Evolutionary conservation across 1,140 invertebrate genomes (phyloP).

Genomic region (Ips nitidus): DNA sequence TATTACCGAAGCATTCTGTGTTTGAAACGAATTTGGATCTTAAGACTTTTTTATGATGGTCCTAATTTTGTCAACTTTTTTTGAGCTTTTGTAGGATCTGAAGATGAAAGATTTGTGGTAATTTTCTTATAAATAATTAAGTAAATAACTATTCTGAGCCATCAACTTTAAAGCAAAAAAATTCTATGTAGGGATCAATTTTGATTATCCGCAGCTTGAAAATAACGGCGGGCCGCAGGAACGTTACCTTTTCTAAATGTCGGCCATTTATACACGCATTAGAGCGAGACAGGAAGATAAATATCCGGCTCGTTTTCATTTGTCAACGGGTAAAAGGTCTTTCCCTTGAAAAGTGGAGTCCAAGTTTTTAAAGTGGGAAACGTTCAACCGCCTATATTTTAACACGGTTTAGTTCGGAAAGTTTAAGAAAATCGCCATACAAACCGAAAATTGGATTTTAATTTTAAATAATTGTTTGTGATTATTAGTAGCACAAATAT

Average conservation of each 20-base stretch:
- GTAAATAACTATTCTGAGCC: no score
- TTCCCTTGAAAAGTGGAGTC: slow-evolving; percentile 25
- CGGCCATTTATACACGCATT: slow-evolving; percentile 27
- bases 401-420: neutral
- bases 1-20: no score
- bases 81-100: no score
- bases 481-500: no score
- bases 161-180: slow-evolving; percentile 1
- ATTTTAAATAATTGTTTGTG: no score
- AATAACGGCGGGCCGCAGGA: slow-evolving; percentile 19
- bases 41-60: no score
- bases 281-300: slow-evolving; percentile 28
- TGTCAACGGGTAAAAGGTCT: slow-evolving; percentile 25
- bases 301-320: slow-evolving; percentile 26
- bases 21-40: no score
- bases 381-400: slow-evolving; percentile 2
- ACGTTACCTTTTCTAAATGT: slow-evolving; percentile 29
- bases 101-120: no score
- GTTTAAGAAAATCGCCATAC: neutral
- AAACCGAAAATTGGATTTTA: no score
- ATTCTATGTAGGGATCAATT: slow-evolving; percentile 12
- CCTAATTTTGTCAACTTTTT: no score
- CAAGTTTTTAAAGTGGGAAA: slow-evolving; percentile 15
- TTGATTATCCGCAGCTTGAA: slow-evolving; percentile 19
- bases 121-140: no score